phyloP scores from a whole-genome alignment of 2,113 vertebrate species.

The Siphamia tubifer region DNA sequence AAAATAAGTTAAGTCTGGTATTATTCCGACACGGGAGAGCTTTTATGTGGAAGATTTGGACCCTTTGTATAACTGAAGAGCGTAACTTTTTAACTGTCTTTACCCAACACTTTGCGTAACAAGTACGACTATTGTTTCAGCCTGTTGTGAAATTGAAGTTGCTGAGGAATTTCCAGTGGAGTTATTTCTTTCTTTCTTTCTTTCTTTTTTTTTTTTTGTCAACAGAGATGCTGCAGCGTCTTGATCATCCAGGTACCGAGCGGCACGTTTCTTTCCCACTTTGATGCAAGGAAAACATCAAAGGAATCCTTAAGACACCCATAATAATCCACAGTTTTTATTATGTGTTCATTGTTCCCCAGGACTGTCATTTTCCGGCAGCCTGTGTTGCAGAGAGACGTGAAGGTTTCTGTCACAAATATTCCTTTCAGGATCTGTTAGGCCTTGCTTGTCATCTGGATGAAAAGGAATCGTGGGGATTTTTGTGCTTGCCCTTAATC shows the following conservation, averaged over 20 bases:
- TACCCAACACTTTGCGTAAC: neutral
- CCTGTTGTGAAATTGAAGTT: neutral
- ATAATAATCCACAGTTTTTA: conserved; percentile 38
- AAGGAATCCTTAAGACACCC: conserved; percentile 16
- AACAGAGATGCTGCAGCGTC: neutral
- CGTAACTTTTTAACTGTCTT: conserved; percentile 48
- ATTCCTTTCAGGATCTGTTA: conserved; percentile 69
- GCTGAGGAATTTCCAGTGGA: neutral
- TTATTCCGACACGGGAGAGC: conserved; percentile 50
- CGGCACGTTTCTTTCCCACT: neutral
- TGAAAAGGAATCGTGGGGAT: conserved; percentile 73
- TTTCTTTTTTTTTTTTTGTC: no score
- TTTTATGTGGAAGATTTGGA: conserved; percentile 19
- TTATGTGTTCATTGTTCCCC: conserved; percentile 47
- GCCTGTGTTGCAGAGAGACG: conserved; percentile 27
- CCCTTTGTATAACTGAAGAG: neutral
- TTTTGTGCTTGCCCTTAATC: conserved; percentile 75
- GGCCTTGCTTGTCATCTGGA: conserved; percentile 71
- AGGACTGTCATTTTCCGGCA: conserved; percentile 25
- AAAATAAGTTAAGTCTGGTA: conserved; percentile 66
- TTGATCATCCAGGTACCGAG: conserved; percentile 26
- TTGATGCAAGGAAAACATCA: neutral
- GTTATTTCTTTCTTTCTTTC: no score
- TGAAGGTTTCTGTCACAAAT: conserved; percentile 57
- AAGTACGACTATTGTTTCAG: conserved; percentile 23